These are phyloP conservation scores for Mus spicilegus DNA, from an alignment of 2,113 vertebrate species.

Conservation along the genomic window DNA sequence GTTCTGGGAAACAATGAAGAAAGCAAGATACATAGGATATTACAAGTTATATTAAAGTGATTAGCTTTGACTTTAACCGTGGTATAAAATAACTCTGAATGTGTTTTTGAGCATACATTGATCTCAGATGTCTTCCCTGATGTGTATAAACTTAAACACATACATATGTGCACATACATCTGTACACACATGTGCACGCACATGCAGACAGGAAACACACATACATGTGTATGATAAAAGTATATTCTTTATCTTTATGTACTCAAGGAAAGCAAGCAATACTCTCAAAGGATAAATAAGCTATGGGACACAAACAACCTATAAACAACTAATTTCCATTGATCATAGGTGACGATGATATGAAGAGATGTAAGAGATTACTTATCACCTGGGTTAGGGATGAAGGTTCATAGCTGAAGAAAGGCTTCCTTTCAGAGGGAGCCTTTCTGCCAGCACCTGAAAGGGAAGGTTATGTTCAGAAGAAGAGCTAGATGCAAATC, in stretches of 20 bases:
- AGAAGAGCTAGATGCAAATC: background rate
- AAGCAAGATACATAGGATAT: background rate
- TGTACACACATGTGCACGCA: too few species aligned
- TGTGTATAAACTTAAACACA: background rate
- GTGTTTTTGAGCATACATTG: background rate
- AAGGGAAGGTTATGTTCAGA: background rate
- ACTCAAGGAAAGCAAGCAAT: slow-evolving; percentile 18
- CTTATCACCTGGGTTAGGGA: background rate
- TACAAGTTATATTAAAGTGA: slow-evolving; percentile 35
- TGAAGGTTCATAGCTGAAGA: background rate
- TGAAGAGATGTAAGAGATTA: background rate
- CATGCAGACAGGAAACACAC: background rate
- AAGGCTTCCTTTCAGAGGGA: background rate
- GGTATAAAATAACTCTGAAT: slow-evolving; percentile 14
- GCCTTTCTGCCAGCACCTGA: background rate
- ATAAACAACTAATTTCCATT: background rate
- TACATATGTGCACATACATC: background rate
- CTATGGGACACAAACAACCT: background rate
- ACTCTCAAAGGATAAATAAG: background rate
- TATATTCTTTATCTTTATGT: background rate
- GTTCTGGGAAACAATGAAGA: background rate
- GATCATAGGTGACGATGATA: background rate
- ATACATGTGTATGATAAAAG: background rate
- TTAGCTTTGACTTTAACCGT: background rate
- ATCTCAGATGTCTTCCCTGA: background rate